Evolutionary conservation across 1,140 invertebrate genomes (phyloP).

Genomic region (Drosophila albomicans): DNA sequence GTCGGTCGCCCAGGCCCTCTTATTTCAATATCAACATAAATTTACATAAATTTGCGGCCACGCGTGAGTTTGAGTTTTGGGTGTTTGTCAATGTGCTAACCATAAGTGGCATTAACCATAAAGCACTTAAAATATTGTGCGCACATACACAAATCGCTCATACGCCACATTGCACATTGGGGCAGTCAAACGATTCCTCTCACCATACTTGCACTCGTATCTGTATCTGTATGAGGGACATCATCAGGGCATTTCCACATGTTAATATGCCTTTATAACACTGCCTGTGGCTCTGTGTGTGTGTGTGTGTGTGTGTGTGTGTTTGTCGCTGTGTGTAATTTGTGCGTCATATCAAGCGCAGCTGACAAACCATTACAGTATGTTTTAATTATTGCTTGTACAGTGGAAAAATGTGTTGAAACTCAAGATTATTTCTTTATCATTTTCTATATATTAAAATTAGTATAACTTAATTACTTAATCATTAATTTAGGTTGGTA

Average conservation of each 20-base stretch:
- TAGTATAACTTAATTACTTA: too few species aligned
- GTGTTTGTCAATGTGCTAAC: constrained; percentile 44
- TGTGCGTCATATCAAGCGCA: constrained; percentile 32
- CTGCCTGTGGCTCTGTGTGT: background rate
- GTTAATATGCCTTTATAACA: background rate
- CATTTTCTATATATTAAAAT: background rate
- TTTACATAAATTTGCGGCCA: constrained; percentile 46
- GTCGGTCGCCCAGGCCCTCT: background rate
- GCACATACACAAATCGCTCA: constrained; percentile 55
- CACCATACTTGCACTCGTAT: background rate
- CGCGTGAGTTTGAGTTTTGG: constrained; percentile 13
- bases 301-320: constrained; percentile 7
- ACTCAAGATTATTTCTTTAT: too few species aligned
- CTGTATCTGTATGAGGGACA: constrained; percentile 1
- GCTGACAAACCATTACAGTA: constrained; percentile 51
- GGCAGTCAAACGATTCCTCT: constrained; percentile 9
- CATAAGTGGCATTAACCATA: constrained; percentile 63
- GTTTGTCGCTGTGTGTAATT: background rate
- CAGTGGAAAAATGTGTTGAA: constrained; percentile 11
- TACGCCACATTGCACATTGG: constrained; percentile 56
- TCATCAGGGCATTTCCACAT: constrained; percentile 9
- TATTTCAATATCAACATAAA: constrained; percentile 22
- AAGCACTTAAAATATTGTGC: constrained; percentile 58
- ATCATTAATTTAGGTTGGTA: too few species aligned
- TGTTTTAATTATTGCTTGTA: constrained; percentile 46